Conservation (phyloP, 2,797 vertebrate genomes). For the Ctenopoma multispine region DNA sequence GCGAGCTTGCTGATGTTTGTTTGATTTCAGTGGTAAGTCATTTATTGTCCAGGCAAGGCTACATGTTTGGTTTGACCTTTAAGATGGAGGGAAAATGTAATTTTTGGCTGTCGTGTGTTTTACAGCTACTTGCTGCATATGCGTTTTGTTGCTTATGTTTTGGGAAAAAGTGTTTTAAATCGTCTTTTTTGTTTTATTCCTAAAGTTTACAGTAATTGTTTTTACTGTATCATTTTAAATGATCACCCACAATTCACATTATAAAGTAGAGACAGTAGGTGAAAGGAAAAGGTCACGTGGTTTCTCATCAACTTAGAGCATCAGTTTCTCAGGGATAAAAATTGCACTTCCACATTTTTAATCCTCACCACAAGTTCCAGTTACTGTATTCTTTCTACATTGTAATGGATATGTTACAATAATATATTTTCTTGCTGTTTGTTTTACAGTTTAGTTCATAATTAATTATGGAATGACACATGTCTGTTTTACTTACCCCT, state of each 20-base stretch:
- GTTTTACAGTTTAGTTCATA: background rate
- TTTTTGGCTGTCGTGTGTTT: conserved; percentile 24
- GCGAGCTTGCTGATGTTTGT: conserved; percentile 55
- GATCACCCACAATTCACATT: background rate
- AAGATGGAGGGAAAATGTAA: background rate
- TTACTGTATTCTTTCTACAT: background rate
- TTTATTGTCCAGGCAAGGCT: conserved; percentile 47
- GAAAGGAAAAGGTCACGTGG: conserved; percentile 45
- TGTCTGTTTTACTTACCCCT: conserved; percentile 5
- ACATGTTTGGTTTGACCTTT: conserved; percentile 47
- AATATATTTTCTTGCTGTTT: background rate
- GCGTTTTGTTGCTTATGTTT: background rate
- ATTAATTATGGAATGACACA: background rate
- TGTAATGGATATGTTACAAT: background rate
- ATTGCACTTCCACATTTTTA: conserved; percentile 32
- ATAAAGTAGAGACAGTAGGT: background rate
- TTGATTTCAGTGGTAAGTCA: conserved; percentile 76
- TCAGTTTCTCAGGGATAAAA: background rate
- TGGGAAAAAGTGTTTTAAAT: background rate
- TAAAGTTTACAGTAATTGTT: background rate
- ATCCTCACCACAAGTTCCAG: background rate
- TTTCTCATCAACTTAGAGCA: conserved; percentile 38
- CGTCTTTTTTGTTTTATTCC: conserved; percentile 5
- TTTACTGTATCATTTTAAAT: background rate
- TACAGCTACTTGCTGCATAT: background rate